Evolutionary conservation across 2,113 vertebrate species (phyloP).

Genomic region (Notarius lentiginosus): DNA sequence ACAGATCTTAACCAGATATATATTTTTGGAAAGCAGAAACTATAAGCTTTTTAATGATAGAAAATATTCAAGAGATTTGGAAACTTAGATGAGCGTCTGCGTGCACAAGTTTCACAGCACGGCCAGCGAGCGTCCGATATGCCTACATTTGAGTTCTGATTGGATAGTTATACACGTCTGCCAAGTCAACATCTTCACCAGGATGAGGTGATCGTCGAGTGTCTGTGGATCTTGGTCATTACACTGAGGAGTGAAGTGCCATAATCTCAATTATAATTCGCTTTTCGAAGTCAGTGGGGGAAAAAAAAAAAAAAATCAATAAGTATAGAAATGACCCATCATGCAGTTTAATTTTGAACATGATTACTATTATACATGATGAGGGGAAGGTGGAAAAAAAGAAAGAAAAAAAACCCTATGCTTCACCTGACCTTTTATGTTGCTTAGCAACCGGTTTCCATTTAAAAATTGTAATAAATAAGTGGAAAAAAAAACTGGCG

Average conservation of each 20-base stretch:
- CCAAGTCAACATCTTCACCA: neutral
- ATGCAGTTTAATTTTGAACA: neutral
- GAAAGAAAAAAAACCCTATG: constrained; percentile 8
- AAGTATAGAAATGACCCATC: neutral
- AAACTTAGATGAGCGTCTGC: no score
- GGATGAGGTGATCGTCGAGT: neutral
- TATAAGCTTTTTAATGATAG: no score
- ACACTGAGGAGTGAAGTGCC: neutral
- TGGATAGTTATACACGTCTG: neutral
- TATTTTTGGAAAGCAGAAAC: no score
- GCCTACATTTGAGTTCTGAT: neutral
- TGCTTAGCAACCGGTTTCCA: constrained; percentile 58
- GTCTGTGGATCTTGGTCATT: neutral
- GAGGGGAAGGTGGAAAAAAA: neutral
- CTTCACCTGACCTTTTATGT: constrained; percentile 57
- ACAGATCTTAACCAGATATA: no score
- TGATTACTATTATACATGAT: neutral
- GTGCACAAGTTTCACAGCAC: no score
- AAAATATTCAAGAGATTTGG: no score
- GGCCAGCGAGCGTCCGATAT: no score
- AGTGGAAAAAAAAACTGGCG: constrained; percentile 47
- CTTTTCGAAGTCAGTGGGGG: neutral
- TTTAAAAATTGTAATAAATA: constrained; percentile 57
- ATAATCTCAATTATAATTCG: neutral
- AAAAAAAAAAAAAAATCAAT: neutral